These are phyloP conservation scores for Ceratoteleas bidentatus DNA, from an alignment of 1,140 invertebrate species.

Conservation along the genomic window DNA sequence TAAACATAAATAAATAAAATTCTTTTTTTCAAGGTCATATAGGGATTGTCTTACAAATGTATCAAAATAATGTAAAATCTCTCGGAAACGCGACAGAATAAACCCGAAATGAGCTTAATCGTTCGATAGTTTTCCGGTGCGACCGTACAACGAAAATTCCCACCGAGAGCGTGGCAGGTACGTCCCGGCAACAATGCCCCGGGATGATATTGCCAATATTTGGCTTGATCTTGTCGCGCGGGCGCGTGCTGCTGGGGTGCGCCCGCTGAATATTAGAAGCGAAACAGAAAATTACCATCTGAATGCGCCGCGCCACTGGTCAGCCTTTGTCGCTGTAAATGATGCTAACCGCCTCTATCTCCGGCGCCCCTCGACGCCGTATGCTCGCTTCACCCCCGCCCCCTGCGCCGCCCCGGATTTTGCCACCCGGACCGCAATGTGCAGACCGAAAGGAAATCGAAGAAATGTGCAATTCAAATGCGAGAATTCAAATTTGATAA, in stretches of 20 bases:
- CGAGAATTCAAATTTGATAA: not conserved
- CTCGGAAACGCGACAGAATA: too few species aligned
- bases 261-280: slow-evolving; percentile 73
- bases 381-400: slow-evolving; percentile 58
- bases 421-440: too few species aligned
- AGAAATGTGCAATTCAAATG: not conserved
- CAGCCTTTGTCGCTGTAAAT: slow-evolving; percentile 76
- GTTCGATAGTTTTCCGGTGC: slow-evolving; percentile 22
- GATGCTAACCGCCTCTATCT: slow-evolving; percentile 70
- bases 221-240: slow-evolving; percentile 78
- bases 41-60: too few species aligned
- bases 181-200: slow-evolving; percentile 70
- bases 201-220: slow-evolving; percentile 81
- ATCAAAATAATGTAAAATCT: too few species aligned
- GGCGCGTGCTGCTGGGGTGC: slow-evolving; percentile 62
- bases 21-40: too few species aligned
- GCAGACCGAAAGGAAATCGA: slow-evolving; percentile 20
- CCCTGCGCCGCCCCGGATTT: not conserved
- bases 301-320: slow-evolving; percentile 74
- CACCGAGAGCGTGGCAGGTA: slow-evolving; percentile 66
- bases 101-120: too few species aligned
- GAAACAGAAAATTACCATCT: slow-evolving; percentile 77
- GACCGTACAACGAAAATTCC: slow-evolving; percentile 70
- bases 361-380: slow-evolving; percentile 53
- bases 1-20: too few species aligned